These are phyloP conservation scores for Trissolcus japonicus DNA, from an alignment of 2,888 invertebrate species.

Conservation along the genomic window DNA sequence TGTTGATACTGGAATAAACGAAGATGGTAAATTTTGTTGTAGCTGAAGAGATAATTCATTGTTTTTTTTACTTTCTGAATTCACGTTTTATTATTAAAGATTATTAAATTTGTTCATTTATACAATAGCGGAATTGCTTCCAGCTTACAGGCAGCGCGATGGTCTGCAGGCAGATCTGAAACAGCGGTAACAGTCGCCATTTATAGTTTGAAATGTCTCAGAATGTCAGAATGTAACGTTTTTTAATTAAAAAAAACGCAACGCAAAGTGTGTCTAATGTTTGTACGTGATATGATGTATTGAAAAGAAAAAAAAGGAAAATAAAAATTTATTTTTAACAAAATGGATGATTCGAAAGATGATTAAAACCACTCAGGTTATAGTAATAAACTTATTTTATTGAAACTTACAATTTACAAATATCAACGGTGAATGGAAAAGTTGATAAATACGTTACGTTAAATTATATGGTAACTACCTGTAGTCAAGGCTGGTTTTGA, in stretches of 20 bases:
- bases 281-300: neutral
- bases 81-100: conserved; percentile 76
- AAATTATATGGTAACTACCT: conserved; percentile 53
- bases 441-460: conserved; percentile 24
- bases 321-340: neutral
- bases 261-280: no score
- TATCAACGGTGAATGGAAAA: conserved; percentile 16
- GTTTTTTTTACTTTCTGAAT: conserved; percentile 73
- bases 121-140: conserved; percentile 76
- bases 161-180: conserved; percentile 75
- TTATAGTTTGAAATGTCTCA: neutral
- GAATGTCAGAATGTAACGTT: no score
- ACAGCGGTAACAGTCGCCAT: conserved; percentile 45
- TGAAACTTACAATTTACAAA: conserved; percentile 18
- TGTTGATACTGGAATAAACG: neutral
- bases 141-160: conserved; percentile 74
- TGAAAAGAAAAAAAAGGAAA: neutral
- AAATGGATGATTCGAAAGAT: neutral
- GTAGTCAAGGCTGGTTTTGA: conserved; percentile 78
- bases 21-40: conserved; percentile 17
- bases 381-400: conserved; percentile 33
- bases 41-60: conserved; percentile 62
- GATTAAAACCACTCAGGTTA: conserved; percentile 6
- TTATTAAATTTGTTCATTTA: conserved; percentile 77
- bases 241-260: no score